Evolutionary conservation across 2,113 vertebrate species (phyloP), one percentile per base, ranked within the genome.

Genomic region (Ardeotis arabs): DNA sequence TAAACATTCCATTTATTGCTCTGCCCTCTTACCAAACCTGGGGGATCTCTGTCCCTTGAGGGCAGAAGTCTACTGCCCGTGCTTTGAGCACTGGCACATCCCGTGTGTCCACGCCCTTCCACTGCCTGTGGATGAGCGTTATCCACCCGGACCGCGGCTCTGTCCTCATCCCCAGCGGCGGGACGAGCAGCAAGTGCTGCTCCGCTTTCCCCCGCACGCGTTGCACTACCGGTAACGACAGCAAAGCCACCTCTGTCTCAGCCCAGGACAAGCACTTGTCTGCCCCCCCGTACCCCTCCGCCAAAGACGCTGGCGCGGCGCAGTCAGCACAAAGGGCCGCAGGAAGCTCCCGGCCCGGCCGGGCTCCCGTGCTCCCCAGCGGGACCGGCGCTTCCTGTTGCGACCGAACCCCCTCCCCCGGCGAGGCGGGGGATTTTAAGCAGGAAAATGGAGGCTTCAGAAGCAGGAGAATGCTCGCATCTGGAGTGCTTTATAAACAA

Each of bases 401-500:
- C 69, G 0, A 4, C 33, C 2, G 3, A 47, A 5, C 75, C 4
- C 50, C 49, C 37, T 44, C 45, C 62, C 22, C 41, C 41, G 6
- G 41, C 14, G 6, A 14, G 41, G 14, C 11, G 41, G 14, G 41
- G 41, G 14, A 5, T 10, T 15, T 44, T 44, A 44, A 44, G 41
- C 41, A 44, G 15, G 4, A 9, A 25, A 14, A 7, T 1, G 1
- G 17, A 33, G 24, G 39, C 14, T 56, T 25, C 41, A 2, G 41
- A 35, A 20, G 33, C 39, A 21, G 56, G 45, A 23, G 3, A 28
- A 0, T 0, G 28, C 58, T 37, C 10, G 4, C 5, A 1, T 4
- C 7, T 4, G 35, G 37, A 33, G 6, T 10, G 35, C 3, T 53
- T 21, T 5, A 4, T 15, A 13, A 37, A 68, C 4, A 9, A 2